Evolutionary conservation across 2,797 vertebrate genomes (phyloP).

Genomic region (Leucoraja ocellata): DNA sequence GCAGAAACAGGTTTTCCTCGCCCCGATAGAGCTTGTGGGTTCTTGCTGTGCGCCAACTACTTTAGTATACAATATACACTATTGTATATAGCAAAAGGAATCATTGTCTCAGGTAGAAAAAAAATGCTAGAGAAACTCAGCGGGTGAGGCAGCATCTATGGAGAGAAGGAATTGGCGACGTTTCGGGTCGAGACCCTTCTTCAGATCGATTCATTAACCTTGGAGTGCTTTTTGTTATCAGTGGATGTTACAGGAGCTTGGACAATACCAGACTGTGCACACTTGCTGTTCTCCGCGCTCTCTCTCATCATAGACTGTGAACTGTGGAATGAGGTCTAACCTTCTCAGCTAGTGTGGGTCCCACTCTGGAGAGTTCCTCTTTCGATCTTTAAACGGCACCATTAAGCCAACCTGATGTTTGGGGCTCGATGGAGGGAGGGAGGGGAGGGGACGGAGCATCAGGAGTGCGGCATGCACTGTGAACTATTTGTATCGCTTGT

Average conservation of each 20-base stretch:
- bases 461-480: neutral
- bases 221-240: too few species aligned
- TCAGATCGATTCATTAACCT: neutral
- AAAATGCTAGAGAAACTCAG: too few species aligned
- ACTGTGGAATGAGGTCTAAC: neutral
- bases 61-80: neutral
- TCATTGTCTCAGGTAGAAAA: neutral
- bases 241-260: neutral
- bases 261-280: neutral
- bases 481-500: neutral
- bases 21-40: neutral
- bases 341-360: neutral
- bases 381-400: neutral
- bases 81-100: neutral
- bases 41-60: neutral
- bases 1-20: neutral
- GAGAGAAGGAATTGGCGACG: too few species aligned
- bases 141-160: too few species aligned
- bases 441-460: too few species aligned
- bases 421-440: too few species aligned
- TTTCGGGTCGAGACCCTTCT: too few species aligned
- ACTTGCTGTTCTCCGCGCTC: neutral
- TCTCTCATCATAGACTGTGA: too few species aligned
- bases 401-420: neutral
- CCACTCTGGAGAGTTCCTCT: neutral